Evolutionary conservation across 2,888 invertebrate genomes (phyloP).

Genomic region (Heliconius cydno): DNA sequence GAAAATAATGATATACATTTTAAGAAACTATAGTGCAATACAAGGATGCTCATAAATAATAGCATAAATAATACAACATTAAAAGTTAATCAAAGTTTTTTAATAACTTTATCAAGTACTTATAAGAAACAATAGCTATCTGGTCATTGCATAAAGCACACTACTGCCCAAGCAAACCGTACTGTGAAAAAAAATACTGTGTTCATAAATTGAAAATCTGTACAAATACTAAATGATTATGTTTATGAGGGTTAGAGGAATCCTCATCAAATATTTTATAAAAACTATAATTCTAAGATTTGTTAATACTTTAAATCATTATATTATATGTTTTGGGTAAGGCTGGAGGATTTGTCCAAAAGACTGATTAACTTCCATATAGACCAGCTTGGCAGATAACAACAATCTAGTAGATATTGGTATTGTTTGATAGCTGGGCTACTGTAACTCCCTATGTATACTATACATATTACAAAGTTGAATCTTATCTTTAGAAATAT

Average conservation of each 20-base stretch:
- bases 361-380: no score
- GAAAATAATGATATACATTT: constrained; percentile 63
- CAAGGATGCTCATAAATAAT: not conserved
- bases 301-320: no score
- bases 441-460: not conserved
- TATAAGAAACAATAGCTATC: not conserved
- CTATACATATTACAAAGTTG: not conserved
- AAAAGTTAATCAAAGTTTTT: not conserved
- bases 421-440: not conserved
- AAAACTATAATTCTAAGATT: no score
- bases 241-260: no score
- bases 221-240: no score
- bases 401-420: no score
- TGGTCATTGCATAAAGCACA: not conserved
- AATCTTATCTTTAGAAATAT: not conserved
- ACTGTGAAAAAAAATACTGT: no score
- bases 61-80: not conserved
- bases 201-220: no score
- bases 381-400: no score
- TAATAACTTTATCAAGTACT: not conserved
- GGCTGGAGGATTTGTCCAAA: no score
- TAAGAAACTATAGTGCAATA: constrained; percentile 11
- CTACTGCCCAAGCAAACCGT: not conserved
- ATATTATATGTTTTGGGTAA: no score
- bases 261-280: no score